These are phyloP conservation scores for Anseranas semipalmata DNA, from an alignment of 2,113 vertebrate species.

Conservation along the genomic window DNA sequence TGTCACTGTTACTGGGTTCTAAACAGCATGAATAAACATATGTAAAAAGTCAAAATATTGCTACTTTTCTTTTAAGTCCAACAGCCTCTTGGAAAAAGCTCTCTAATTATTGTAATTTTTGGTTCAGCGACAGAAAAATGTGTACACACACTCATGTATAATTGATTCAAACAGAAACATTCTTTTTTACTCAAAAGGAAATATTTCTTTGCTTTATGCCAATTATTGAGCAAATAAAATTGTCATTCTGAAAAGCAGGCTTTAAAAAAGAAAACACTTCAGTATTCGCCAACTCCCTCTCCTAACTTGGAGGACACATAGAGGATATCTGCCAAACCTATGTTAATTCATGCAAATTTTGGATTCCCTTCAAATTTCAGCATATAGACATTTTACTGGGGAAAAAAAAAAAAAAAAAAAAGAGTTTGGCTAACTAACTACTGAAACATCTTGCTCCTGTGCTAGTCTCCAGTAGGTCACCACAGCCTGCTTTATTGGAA, in stretches of 20 bases:
- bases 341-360: not conserved
- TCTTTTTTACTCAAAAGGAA: not conserved
- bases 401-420: not conserved
- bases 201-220: not conserved
- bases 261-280: not conserved
- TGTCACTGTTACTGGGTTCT: not conserved
- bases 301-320: not conserved
- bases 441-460: not conserved
- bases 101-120: not conserved
- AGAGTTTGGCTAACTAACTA: not conserved
- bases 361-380: not conserved
- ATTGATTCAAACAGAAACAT: not conserved
- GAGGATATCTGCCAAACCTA: not conserved
- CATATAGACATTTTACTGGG: not conserved
- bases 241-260: not conserved
- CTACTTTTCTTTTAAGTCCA: not conserved
- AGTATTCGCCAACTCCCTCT: not conserved
- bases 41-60: not conserved
- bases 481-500: not conserved
- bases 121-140: not conserved
- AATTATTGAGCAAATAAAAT: not conserved
- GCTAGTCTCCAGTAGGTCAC: not conserved
- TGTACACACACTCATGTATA: not conserved
- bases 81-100: not conserved
- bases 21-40: constrained; percentile 12